Evolutionary conservation across 2,113 vertebrate species (phyloP).

Genomic region (Mirza zaza): DNA sequence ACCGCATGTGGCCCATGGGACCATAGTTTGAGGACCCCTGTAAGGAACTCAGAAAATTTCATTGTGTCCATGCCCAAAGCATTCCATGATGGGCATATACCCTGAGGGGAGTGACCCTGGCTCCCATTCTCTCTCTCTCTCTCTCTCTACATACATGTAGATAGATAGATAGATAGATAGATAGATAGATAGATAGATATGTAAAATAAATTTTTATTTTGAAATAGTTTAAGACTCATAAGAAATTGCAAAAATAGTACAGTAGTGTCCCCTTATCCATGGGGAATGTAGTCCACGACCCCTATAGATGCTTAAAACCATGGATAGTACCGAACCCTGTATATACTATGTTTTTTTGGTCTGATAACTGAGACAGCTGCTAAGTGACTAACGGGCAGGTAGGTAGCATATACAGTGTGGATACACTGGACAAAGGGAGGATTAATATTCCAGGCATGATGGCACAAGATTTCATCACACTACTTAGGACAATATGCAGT

Average conservation of each 20-base stretch:
- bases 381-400: not conserved
- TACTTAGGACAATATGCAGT: not conserved
- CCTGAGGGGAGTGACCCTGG: not conserved
- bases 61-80: not conserved
- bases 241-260: not conserved
- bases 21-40: too few relatives aligned
- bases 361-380: not conserved
- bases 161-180: too few relatives aligned
- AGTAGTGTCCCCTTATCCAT: not conserved
- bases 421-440: not conserved
- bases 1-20: too few relatives aligned
- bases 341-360: not conserved
- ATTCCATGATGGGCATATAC: not conserved
- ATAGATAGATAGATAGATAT: too few relatives aligned
- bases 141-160: too few relatives aligned
- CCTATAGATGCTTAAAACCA: not conserved
- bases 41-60: not conserved
- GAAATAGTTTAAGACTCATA: not conserved
- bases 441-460: not conserved
- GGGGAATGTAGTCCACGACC: not conserved
- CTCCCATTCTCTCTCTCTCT: not conserved
- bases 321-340: not conserved
- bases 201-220: not conserved
- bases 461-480: not conserved
- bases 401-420: not conserved